phyloP scores from a whole-genome alignment of 2,888 invertebrate species.

The Cephalotes varians region DNA sequence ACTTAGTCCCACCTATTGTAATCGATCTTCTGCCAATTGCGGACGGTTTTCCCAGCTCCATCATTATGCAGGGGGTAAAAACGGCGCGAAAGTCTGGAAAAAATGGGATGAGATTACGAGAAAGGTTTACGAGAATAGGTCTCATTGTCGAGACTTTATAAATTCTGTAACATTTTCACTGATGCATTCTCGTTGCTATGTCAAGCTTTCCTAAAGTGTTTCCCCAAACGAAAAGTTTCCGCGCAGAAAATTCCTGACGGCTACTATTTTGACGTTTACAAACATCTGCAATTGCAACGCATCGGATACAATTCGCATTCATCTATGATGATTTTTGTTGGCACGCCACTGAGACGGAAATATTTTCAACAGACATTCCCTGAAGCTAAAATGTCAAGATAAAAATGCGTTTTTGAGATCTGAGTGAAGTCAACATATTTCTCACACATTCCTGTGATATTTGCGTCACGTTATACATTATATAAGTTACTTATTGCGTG shows the following conservation, averaged over 20 bases:
- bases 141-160: constrained; percentile 42
- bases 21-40: constrained; percentile 31
- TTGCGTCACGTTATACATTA: not conserved
- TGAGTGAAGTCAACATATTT: constrained; percentile 21
- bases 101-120: not conserved
- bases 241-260: constrained; percentile 34
- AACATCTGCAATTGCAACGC: constrained; percentile 39
- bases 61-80: not conserved
- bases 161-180: constrained; percentile 30
- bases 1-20: not conserved
- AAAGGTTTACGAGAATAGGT: constrained; percentile 18
- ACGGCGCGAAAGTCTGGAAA: not conserved
- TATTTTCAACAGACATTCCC: constrained; percentile 32
- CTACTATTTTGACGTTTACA: constrained; percentile 43
- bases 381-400: constrained; percentile 18
- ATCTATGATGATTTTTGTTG: constrained; percentile 39
- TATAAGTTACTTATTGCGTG: not conserved
- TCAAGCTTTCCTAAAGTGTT: constrained; percentile 35
- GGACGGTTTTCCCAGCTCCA: not conserved
- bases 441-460: not conserved
- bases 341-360: constrained; percentile 11
- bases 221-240: constrained; percentile 29
- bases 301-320: constrained; percentile 42
- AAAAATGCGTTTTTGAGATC: constrained; percentile 10
- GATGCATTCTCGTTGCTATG: constrained; percentile 16